These are phyloP conservation scores for Marronus borbonicus DNA, from an alignment of 2,888 invertebrate genomes.

Conservation along the genomic window DNA sequence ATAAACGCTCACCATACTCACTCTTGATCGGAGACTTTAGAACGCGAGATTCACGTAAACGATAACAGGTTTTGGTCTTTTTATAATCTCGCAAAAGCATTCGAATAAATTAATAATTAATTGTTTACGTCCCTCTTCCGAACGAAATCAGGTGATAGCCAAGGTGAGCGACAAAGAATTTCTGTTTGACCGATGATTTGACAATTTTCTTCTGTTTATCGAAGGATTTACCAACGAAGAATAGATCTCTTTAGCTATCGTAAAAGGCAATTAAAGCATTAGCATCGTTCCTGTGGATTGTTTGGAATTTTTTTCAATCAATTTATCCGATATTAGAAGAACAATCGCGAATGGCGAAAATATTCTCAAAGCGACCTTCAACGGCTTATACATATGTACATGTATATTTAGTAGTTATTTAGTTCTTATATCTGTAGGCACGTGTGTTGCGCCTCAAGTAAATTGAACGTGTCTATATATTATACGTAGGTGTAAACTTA, in stretches of 20 bases:
- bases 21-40: too few species aligned
- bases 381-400: neutral
- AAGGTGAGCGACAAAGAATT: slow-evolving; percentile 57
- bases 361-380: neutral
- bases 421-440: neutral
- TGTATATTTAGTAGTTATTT: too few species aligned
- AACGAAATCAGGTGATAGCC: slow-evolving; percentile 54
- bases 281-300: too few species aligned
- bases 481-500: too few species aligned
- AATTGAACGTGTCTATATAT: neutral
- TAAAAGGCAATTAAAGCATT: too few species aligned
- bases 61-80: slow-evolving; percentile 10
- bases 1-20: slow-evolving; percentile 55
- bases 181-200: neutral
- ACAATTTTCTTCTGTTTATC: too few species aligned
- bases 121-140: slow-evolving; percentile 49
- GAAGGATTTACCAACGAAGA: neutral
- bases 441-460: neutral
- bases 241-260: neutral
- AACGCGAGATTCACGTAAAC: neutral
- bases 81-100: slow-evolving; percentile 34
- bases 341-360: too few species aligned
- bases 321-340: neutral
- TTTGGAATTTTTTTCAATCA: too few species aligned
- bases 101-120: slow-evolving; percentile 49